phyloP scores from a whole-genome alignment of 1,140 invertebrate genomes.

The Drosophila lacteicornis region DNA sequence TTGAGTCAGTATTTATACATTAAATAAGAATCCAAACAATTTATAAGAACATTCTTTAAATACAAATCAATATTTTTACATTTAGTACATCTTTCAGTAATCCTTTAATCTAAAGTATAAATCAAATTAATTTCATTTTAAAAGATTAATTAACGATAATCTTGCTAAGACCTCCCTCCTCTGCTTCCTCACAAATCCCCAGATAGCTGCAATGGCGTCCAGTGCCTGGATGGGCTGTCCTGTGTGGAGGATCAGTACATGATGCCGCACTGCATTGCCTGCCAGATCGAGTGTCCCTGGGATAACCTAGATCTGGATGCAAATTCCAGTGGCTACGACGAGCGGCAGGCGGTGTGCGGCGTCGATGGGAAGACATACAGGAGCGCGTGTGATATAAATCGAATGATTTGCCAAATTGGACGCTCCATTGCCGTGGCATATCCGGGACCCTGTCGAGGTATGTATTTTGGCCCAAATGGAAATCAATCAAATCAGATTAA shows the following conservation, averaged over 20 bases:
- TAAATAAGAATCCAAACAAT: too few relatives aligned
- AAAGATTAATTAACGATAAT: too few relatives aligned
- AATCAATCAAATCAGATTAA: slow-evolving; percentile 76
- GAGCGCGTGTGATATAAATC: slow-evolving; percentile 93
- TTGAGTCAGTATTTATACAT: too few relatives aligned
- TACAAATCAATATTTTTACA: background rate
- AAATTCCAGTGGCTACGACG: slow-evolving; percentile 62
- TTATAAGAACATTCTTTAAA: background rate
- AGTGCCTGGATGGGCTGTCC: slow-evolving; percentile 91
- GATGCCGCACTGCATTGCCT: slow-evolving; percentile 93
- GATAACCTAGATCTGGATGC: slow-evolving; percentile 68
- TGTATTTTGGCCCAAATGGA: slow-evolving; percentile 79
- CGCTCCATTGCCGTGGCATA: slow-evolving; percentile 94
- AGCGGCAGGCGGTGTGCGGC: slow-evolving; percentile 91
- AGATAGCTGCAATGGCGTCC: slow-evolving; percentile 92
- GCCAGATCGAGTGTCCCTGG: slow-evolving; percentile 88
- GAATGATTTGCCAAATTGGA: slow-evolving; percentile 92
- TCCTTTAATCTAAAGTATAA: too few relatives aligned
- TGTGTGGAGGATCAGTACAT: slow-evolving; percentile 95
- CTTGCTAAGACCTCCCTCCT: background rate
- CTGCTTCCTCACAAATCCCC: slow-evolving; percentile 64
- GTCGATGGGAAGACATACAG: slow-evolving; percentile 94
- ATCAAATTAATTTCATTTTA: too few relatives aligned
- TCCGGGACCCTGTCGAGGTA: slow-evolving; percentile 93
- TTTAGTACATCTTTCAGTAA: too few relatives aligned